Base-by-base conservation (phyloP, 2,113 vertebrate genomes). In the Brevimyrus niger region DNA sequence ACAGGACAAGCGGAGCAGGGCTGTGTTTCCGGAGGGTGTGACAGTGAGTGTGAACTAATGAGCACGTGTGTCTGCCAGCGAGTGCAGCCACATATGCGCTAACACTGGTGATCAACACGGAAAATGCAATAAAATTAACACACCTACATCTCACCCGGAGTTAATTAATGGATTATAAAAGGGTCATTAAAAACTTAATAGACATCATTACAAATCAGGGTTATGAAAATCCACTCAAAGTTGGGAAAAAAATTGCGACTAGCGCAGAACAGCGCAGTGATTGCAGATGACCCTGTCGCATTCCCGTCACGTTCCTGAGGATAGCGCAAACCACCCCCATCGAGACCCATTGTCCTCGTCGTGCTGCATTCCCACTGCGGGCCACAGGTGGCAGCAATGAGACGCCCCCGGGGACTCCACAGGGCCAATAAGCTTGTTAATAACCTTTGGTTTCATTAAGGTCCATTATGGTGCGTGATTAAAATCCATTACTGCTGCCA, bases 401-500 rank as follows among this genome's bases (percentile, higher is more conserved):
- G 85, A 21, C 21, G 31, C 44, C 15, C 31, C 84, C 23, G 35
- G 84, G 61, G 80, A 50, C 69, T 87, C 76, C 90, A 73, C 87
- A n/a, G 69, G 65, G 53, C 86, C 61, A 88, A 92, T 89, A 88
- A 87, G 87, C 69, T 91, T 91, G 91, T 91, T 90, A 92, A 90
- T 91, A 92, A 55, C 51, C 86, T 53, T 42, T 87, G 50, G 90
- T 91, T 92, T 47, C 89, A 91, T 93, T 90, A 90, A 90, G 91
- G 27, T 82, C 84, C 42, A 91, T 91, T 91, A 91, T 44, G 51
- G 89, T 90, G 85, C 90, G 90, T 90, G 91, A 90, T 91, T 90
- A 69, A 91, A 94, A 93, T 92, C 92, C 91, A 93, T 94, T 82
- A 82, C n/a, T 51, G n/a, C 44, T 89, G 88, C 91, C 80, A 90